Conservation (phyloP, 2,113 vertebrate genomes). For the Mesocricetus auratus region DNA sequence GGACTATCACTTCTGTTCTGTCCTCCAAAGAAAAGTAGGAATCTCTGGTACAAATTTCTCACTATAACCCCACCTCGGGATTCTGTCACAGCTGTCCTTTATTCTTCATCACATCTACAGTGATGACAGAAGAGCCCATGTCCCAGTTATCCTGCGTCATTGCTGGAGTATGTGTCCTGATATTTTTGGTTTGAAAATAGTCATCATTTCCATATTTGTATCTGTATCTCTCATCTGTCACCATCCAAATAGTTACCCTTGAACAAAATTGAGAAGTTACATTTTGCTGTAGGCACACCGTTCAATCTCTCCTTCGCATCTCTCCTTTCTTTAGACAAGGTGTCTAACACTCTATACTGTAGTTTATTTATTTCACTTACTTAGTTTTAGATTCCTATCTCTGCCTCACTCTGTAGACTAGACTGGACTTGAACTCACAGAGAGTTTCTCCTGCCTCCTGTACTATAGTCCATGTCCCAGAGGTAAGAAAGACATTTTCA, state of each 20-base stretch:
- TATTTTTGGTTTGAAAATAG: slow-evolving; percentile 16
- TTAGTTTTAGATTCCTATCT: not conserved
- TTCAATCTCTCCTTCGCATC: not conserved
- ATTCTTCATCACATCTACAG: not conserved
- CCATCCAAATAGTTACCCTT: not conserved
- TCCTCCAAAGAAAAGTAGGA: not conserved
- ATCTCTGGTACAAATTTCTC: not conserved
- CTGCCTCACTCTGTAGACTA: not conserved
- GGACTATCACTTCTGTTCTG: not conserved
- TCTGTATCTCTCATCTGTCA: not conserved
- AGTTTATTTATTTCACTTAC: not conserved
- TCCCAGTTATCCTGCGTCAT: no score
- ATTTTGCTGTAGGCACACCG: not conserved
- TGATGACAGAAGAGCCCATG: not conserved
- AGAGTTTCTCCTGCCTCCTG: not conserved
- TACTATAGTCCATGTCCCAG: not conserved
- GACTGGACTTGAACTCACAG: not conserved
- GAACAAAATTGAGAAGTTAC: not conserved
- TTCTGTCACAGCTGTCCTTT: not conserved
- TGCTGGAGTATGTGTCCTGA: not conserved
- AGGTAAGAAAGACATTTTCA: not conserved
- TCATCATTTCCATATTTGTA: not conserved
- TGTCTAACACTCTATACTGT: not conserved
- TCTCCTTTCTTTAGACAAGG: not conserved
- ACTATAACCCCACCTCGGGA: not conserved